These are phyloP conservation scores for Polymixis flavicincta DNA, from an alignment of 2,888 invertebrate species.

Conservation along the genomic window DNA sequence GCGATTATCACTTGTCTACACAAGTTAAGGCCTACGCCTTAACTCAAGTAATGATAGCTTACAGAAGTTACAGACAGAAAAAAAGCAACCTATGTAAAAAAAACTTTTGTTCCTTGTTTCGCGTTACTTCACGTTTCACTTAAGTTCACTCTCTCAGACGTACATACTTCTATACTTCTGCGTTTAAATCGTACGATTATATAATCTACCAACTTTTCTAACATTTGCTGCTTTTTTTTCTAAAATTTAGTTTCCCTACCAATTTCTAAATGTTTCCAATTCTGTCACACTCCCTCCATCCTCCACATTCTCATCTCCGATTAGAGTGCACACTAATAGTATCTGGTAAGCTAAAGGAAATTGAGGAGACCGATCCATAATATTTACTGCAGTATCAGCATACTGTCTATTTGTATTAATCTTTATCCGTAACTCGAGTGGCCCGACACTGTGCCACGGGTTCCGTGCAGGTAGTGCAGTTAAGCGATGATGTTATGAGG, in stretches of 20 bases:
- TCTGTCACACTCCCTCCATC: background rate
- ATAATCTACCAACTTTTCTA: background rate
- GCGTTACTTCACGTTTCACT: too few relatives aligned
- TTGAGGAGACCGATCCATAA: background rate
- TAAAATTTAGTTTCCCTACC: background rate
- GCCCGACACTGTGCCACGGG: background rate
- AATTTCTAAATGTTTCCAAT: background rate
- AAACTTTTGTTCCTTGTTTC: too few relatives aligned
- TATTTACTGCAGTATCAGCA: background rate
- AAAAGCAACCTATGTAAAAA: too few relatives aligned
- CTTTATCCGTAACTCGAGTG: too few relatives aligned
- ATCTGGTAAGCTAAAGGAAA: background rate
- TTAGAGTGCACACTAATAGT: background rate
- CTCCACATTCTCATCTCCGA: background rate
- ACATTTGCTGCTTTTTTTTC: background rate
- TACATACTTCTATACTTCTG: too few relatives aligned
- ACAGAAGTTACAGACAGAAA: too few relatives aligned
- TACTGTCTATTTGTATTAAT: background rate
- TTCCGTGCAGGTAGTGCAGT: background rate
- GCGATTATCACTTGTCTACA: too few relatives aligned
- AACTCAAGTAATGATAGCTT: too few relatives aligned
- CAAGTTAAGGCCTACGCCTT: too few relatives aligned
- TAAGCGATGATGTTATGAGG: slow-evolving; percentile 33
- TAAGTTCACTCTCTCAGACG: too few relatives aligned
- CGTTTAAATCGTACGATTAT: background rate